Conservation (phyloP, 2,113 vertebrate species). For the Oxygymnocypris stewartii region DNA sequence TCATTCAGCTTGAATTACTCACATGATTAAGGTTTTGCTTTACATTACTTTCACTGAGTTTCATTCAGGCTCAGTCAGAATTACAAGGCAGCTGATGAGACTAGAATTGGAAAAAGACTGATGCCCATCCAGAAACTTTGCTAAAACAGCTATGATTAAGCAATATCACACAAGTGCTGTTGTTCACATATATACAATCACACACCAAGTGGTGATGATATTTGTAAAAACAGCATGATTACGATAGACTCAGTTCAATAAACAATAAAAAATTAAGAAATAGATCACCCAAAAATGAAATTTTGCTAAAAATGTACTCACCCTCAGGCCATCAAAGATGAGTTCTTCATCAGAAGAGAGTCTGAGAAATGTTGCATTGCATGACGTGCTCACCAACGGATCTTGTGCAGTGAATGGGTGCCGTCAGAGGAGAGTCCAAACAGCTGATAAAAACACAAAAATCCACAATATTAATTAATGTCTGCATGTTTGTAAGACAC, state of each 20-base stretch:
- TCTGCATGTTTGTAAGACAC: neutral
- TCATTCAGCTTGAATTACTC: conserved; percentile 46
- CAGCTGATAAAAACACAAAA: neutral
- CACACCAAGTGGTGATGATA: neutral
- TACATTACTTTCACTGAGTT: neutral
- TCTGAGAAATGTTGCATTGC: neutral
- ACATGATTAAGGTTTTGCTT: conserved; percentile 1
- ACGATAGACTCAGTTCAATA: no score
- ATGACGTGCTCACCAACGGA: neutral
- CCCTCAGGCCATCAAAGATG: neutral
- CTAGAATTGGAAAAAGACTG: neutral
- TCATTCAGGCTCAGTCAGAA: neutral
- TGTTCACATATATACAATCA: neutral
- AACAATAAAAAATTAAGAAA: neutral
- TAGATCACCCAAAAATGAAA: no score
- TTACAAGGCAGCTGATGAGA: neutral
- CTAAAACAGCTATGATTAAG: neutral
- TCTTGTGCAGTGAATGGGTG: neutral
- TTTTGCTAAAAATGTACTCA: neutral
- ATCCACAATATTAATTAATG: neutral
- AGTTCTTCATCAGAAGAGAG: neutral
- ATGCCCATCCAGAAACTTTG: neutral
- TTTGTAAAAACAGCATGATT: neutral
- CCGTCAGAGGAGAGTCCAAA: neutral
- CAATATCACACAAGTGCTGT: neutral